These are phyloP conservation scores for Drosophila micromelanica DNA, from an alignment of 1,140 invertebrate genomes.

Conservation along the genomic window DNA sequence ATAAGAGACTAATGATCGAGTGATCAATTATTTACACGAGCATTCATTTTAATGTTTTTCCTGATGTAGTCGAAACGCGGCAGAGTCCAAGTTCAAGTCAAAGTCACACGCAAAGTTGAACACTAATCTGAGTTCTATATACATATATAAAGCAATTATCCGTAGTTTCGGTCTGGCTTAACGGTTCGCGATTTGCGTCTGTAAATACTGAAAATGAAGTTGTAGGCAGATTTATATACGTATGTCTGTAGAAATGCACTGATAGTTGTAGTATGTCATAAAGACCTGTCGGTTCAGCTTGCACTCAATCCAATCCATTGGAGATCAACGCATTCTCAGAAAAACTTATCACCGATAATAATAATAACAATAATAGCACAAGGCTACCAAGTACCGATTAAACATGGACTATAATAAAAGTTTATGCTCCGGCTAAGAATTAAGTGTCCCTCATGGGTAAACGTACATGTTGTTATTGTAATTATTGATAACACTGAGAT, in stretches of 20 bases:
- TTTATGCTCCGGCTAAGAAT: constrained; percentile 17
- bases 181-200: background rate
- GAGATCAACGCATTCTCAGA: background rate
- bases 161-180: background rate
- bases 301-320: background rate
- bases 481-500: constrained; percentile 38
- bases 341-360: constrained; percentile 2
- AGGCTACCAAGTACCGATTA: background rate
- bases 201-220: background rate
- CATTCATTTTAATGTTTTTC: constrained; percentile 22
- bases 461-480: constrained; percentile 34
- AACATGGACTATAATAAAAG: constrained; percentile 18
- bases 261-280: background rate
- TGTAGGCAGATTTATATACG: background rate
- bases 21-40: constrained; percentile 40
- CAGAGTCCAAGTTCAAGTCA: constrained; percentile 21
- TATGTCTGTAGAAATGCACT: background rate
- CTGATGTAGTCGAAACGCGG: constrained; percentile 9
- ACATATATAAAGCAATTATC: background rate
- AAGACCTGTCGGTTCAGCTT: background rate
- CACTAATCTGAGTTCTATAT: background rate
- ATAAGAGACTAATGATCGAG: constrained; percentile 32
- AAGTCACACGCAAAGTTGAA: constrained; percentile 4
- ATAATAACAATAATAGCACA: background rate
- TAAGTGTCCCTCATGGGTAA: constrained; percentile 8